Evolutionary conservation across 2,888 invertebrate genomes (phyloP), one percentile per base, ranked within the genome.

Genomic region (Synanthedon formicaeformis): DNA sequence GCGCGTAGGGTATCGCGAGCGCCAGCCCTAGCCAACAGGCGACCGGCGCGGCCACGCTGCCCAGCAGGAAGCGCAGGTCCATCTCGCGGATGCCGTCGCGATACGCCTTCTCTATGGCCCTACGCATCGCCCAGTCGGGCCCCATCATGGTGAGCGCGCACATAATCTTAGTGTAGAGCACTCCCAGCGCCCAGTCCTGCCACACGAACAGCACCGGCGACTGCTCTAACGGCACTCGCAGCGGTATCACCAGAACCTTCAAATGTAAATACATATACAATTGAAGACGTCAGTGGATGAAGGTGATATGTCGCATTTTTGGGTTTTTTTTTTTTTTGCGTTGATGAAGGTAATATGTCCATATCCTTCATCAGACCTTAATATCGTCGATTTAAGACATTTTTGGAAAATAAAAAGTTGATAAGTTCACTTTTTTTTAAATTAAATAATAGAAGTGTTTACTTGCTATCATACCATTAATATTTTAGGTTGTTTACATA

Each of bases 121-220:
- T 89, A 53, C 97, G 93, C 66, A 99, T 87, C 75, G 94, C 92
- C 94, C 98, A 97, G 84, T 98, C 98, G 6, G 98, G 98, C 0
- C 98, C 98, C 97, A 99, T 98, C 92, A 99, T 94, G 0, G 96
- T 96, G 23, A 98, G 89, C 0, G 98, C 99, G 69, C 97, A 96
- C 13, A 97, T 94, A 54, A 99, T 98, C 88, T 99, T 99, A 1
- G 98, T 97, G 76, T 99, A 98, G 0, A 99, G 88, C 11, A 99
- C 97, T 23, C 99, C 98, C 27, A 99, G 88, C 0, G 98, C 98
- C 99, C 99, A 99, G 83, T 99, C 98, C 65, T 98, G 95, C 95
- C 95, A 95, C 51, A 95, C 90, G 73, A 95, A 96, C 54, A 95
- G 86, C 40, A 95, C 93, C 0, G 95, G 98, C 6, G 96, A 96